Base-by-base conservation (phyloP, 2,888 invertebrate genomes). In the Tachystola acroxantha region DNA sequence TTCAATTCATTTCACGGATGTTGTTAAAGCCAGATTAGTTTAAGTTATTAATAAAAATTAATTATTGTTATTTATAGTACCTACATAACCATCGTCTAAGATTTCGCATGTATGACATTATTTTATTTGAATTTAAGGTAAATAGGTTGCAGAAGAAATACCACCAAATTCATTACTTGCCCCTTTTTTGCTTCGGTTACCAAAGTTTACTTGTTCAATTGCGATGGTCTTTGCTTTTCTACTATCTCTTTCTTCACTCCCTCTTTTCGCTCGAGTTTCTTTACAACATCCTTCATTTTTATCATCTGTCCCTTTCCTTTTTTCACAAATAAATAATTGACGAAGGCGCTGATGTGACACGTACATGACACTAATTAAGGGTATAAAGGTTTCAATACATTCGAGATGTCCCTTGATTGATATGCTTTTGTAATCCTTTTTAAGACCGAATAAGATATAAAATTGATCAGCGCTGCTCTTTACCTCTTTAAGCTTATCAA, bases 281-380 rank as follows among this genome's bases (percentile, higher is more conserved):
- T 12, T 24, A 24, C 1, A 24, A 24, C 24, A 24, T 24, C 24
- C 24, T 24, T 24, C 24, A 24, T 4, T 24, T 24, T 24, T 24
- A n/a, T 24, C 24, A 24, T 24, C n/a, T n/a, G 2, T 9, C 7
- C 24, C 2, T 24, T 24, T 24, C 9, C 24, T 28, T 28, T 28
- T 30, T 29, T 29, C 9, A 12, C 12, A 3, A 4, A 29, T 16
- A 34, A 32, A 27, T 22, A 20, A 26, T 16, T 31, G 25, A 27
- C 30, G 30, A 25, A 37, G 40, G 40, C 40, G 40, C 22, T 37
- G 40, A 40, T 34, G 25, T 40, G 40, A 40, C 40, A 24, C 11
- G 13, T 19, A 40, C 40, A 40, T 37, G 40, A 40, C 40, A 31
- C 26, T 40, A 40, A 40, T 40, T 40, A 36, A 40, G 31, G 24